Conservation (phyloP, 2,113 vertebrate genomes). For the Cynopterus brachyotis region DNA sequence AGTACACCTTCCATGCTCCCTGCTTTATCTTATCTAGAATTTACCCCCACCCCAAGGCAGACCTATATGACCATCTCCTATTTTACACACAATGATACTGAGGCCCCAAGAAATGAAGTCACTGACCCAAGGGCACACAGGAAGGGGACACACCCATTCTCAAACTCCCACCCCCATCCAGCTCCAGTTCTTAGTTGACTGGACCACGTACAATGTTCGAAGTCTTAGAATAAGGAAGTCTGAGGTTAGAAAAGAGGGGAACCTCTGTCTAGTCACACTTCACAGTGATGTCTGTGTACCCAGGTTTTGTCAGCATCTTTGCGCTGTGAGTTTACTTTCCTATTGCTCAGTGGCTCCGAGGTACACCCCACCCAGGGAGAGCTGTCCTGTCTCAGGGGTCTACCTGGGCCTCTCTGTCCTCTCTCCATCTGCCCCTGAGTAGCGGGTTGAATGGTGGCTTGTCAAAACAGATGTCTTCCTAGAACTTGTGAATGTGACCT, state of each 20-base stretch:
- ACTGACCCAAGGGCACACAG: neutral
- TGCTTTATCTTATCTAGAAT: neutral
- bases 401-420: neutral
- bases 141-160: fast-evolving
- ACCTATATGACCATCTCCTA: neutral
- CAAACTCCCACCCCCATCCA: no score
- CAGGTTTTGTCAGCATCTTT: neutral
- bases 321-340: fast-evolving
- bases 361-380: neutral
- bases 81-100: fast-evolving
- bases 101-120: neutral
- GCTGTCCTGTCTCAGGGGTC: neutral
- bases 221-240: neutral
- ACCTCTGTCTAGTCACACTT: neutral
- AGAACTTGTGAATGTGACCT: neutral
- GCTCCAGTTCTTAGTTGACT: neutral
- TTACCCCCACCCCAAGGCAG: neutral
- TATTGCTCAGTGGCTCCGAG: neutral
- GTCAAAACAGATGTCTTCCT: neutral
- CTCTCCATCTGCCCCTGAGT: no score
- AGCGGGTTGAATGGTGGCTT: neutral
- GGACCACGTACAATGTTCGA: neutral
- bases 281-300: fast-evolving
- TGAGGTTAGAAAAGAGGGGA: neutral
- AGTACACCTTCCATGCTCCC: fast-evolving